Evolutionary conservation across 2,113 vertebrate genomes (phyloP).

Genomic region (Loxodonta africana): DNA sequence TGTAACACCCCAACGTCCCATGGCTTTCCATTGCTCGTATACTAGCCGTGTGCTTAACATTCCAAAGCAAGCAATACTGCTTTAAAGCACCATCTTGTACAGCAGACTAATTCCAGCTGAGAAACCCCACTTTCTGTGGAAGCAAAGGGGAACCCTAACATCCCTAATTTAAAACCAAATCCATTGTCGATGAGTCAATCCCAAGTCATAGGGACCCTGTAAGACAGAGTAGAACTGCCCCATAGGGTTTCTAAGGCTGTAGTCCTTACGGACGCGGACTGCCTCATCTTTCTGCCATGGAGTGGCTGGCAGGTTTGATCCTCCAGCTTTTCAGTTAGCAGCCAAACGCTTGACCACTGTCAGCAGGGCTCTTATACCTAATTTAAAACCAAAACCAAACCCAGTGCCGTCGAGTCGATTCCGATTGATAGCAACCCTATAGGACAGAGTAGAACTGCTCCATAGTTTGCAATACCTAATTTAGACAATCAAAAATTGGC

Average conservation of each 20-base stretch:
- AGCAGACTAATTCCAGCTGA: not conserved
- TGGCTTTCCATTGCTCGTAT: not conserved
- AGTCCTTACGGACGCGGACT: not conserved
- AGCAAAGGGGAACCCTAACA: not conserved
- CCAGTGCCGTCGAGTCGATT: too few relatives aligned
- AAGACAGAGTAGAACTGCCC: not conserved
- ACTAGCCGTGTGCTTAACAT: not conserved
- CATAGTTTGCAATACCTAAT: too few relatives aligned
- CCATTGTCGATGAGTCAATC: not conserved
- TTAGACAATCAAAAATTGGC: not conserved
- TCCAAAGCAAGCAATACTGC: not conserved
- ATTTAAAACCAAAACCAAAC: too few relatives aligned
- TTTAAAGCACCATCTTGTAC: not conserved
- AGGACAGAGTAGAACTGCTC: too few relatives aligned
- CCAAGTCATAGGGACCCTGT: not conserved
- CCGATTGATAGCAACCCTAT: too few relatives aligned
- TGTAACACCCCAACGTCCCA: not conserved
- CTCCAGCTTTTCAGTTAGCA: not conserved
- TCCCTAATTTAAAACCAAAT: not conserved
- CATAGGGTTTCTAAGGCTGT: not conserved
- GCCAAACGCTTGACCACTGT: not conserved
- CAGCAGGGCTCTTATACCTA: not conserved
- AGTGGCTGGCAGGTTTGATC: not conserved
- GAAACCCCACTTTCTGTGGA: not conserved
- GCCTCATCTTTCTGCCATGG: not conserved